phyloP scores from a whole-genome alignment of 2,888 invertebrate genomes.

The Gasteruption jaculator region DNA sequence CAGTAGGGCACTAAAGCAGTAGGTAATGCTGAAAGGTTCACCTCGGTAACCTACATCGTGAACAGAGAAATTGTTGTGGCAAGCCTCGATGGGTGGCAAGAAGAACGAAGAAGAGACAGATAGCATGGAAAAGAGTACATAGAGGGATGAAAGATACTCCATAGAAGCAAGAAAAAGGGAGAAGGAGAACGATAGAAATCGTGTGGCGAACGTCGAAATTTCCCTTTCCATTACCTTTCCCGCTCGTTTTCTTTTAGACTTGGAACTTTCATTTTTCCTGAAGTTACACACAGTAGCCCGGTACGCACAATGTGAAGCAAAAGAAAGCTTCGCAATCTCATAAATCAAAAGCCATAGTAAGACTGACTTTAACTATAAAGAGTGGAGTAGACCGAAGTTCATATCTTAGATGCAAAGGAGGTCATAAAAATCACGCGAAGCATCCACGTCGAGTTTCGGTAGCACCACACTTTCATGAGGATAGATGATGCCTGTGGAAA shows the following conservation, averaged over 20 bases:
- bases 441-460: constrained; percentile 20
- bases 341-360: too few species aligned
- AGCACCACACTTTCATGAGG: constrained; percentile 17
- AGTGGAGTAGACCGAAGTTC: constrained; percentile 24
- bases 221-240: constrained; percentile 18
- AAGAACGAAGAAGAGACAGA: constrained; percentile 14
- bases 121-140: constrained; percentile 3
- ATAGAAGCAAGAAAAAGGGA: neutral
- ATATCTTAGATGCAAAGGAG: too few species aligned
- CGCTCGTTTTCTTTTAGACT: too few species aligned
- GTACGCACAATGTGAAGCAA: too few species aligned
- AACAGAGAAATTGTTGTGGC: constrained; percentile 51
- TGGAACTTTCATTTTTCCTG: constrained; percentile 11
- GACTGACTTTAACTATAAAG: too few species aligned
- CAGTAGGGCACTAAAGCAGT: constrained; percentile 44
- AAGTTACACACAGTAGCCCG: too few species aligned
- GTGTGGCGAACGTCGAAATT: constrained; percentile 22
- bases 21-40: constrained; percentile 38
- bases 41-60: constrained; percentile 49
- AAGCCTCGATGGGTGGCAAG: constrained; percentile 42
- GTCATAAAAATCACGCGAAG: too few species aligned
- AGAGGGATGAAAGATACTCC: constrained; percentile 8
- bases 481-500: constrained; percentile 27
- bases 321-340: too few species aligned
- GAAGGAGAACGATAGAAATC: constrained; percentile 13